A percentile compares a stretch with the other conserved stretches of the same genome.
Conservation (phyloP, 1,140 invertebrate species). For the Tigriopus japonicus region DNA sequence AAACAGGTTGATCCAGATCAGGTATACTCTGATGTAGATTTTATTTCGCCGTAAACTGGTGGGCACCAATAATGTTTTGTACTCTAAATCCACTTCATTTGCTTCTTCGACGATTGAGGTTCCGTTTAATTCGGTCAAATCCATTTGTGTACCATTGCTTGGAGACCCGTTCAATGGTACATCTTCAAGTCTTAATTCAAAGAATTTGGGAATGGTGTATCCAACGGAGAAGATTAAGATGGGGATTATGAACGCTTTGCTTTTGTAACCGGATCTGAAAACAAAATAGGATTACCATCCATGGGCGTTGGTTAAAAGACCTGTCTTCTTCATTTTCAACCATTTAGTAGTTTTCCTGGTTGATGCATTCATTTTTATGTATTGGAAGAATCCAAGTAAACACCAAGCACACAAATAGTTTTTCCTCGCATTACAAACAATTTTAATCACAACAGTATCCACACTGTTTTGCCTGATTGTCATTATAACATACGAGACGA, state of each 20-base stretch:
- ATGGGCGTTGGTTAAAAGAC: too few relatives aligned
- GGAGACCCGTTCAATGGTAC: background rate
- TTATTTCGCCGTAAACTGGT: background rate
- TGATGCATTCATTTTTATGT: too few relatives aligned
- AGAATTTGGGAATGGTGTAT: conserved; percentile 11
- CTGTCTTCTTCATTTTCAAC: background rate
- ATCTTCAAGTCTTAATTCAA: conserved; percentile 1
- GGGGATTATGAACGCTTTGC: background rate
- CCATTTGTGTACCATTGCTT: background rate
- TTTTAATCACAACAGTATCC: too few relatives aligned
- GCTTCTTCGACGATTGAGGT: too few relatives aligned
- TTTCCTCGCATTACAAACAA: too few relatives aligned
- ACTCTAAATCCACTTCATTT: too few relatives aligned
- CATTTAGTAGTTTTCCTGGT: too few relatives aligned
- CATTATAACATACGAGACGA: too few relatives aligned
- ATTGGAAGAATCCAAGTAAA: too few relatives aligned
- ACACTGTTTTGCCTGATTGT: too few relatives aligned
- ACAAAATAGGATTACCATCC: background rate
- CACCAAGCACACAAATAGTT: too few relatives aligned
- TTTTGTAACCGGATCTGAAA: background rate
- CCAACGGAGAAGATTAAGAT: background rate
- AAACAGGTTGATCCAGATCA: conserved; percentile 3
- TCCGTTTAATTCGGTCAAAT: background rate
- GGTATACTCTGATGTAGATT: conserved; percentile 3
- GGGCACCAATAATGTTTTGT: background rate